Percentiles rank a stretch among this genome's conserved stretches.
Conservation (phyloP, 2,113 vertebrate species). For the Erpornis zantholeuca region DNA sequence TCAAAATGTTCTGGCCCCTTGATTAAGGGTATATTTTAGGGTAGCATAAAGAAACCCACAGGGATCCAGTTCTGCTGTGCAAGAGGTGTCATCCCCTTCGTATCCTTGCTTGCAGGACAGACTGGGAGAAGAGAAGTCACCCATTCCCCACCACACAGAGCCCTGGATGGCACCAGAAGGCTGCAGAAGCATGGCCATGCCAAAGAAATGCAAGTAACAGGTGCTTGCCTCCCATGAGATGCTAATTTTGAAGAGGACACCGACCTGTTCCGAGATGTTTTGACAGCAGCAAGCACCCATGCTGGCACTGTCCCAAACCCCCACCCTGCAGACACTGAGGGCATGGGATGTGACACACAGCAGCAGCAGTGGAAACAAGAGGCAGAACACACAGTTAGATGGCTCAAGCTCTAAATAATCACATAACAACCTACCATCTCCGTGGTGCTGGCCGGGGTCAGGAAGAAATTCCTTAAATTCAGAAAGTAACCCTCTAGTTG, state of each 20-base stretch:
- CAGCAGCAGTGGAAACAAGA: neutral
- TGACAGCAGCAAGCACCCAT: fast-evolving
- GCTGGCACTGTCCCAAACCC: neutral
- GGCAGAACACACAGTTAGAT: neutral
- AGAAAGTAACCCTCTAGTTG: constrained; percentile 91
- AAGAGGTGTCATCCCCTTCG: neutral
- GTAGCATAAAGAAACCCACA: neutral
- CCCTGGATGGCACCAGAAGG: neutral
- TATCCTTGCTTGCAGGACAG: neutral
- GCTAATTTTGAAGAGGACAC: neutral
- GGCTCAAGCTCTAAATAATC: neutral
- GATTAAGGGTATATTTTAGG: neutral
- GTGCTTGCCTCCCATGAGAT: neutral
- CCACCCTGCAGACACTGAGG: neutral
- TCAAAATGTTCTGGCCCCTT: neutral
- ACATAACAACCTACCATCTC: constrained; percentile 81
- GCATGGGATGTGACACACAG: neutral
- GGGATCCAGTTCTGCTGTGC: neutral
- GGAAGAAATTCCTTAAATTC: constrained; percentile 82
- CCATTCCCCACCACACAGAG: neutral
- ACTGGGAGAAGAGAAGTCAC: neutral
- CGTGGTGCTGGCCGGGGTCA: constrained; percentile 74
- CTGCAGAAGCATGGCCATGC: neutral
- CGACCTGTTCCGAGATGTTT: neutral
- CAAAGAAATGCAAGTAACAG: neutral